phyloP scores from a whole-genome alignment of 2,888 invertebrate genomes.

The Panzeria rudis region DNA sequence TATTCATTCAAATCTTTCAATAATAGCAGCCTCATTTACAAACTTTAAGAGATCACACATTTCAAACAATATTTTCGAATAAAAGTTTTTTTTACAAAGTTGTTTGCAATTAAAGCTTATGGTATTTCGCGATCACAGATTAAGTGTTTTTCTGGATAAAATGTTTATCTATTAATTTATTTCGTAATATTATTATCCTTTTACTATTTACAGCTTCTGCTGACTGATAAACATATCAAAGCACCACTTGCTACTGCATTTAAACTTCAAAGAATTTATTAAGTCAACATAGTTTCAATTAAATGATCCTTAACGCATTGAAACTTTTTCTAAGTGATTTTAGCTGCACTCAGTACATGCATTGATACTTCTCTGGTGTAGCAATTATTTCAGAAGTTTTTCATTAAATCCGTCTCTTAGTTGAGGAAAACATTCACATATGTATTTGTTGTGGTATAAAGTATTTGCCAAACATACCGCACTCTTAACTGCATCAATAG shows the following conservation, averaged over 20 bases:
- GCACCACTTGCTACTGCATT: not conserved
- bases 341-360: not conserved
- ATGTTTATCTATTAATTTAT: not conserved
- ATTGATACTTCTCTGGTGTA: conserved; percentile 20
- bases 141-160: not conserved
- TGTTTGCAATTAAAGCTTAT: not conserved
- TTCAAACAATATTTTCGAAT: not conserved
- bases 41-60: not conserved
- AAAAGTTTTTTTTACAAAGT: not conserved
- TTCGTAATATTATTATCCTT: not conserved
- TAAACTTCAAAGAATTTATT: not conserved
- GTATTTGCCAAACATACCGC: conserved; percentile 18
- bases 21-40: too few relatives aligned
- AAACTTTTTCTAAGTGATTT: conserved; percentile 12
- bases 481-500: conserved; percentile 17
- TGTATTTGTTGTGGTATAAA: not conserved
- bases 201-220: not conserved
- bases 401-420: conserved; percentile 15
- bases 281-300: conserved; percentile 2
- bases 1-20: too few relatives aligned
- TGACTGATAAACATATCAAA: conserved; percentile 1
- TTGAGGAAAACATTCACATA: not conserved
- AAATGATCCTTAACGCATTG: conserved; percentile 13
- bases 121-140: not conserved
- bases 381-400: conserved; percentile 34